A percentile compares a stretch with the other conserved stretches of the same genome.
Evolutionary conservation across 1,140 invertebrate genomes (phyloP).

Genomic region (Brachionus paranguensis): DNA sequence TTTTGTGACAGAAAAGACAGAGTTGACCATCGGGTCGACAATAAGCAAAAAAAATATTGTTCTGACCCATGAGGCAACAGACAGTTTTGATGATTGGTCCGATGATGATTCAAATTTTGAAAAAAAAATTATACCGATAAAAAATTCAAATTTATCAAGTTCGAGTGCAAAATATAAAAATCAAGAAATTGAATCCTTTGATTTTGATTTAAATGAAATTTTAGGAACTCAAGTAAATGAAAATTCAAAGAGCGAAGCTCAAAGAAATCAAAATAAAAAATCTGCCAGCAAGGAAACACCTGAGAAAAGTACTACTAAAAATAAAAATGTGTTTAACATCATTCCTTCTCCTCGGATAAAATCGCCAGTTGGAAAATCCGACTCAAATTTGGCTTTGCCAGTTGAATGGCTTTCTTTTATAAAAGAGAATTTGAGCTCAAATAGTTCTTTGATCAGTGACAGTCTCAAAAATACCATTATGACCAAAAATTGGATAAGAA

Average conservation of each 20-base stretch:
- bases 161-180: neutral
- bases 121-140: neutral
- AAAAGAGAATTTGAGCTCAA: neutral
- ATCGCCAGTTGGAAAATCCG: neutral
- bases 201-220: constrained; percentile 23
- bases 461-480: neutral
- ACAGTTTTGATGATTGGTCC: constrained; percentile 14
- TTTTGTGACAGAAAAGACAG: neutral
- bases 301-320: neutral
- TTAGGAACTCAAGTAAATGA: neutral
- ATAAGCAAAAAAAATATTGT: constrained; percentile 9
- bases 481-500: neutral
- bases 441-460: neutral
- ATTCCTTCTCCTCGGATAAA: neutral
- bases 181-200: neutral
- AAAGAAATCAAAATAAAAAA: neutral
- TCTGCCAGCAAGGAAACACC: neutral
- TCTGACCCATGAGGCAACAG: neutral
- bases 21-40: neutral
- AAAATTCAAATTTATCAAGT: neutral
- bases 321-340: neutral
- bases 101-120: neutral
- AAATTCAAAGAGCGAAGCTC: neutral
- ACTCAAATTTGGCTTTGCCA: neutral
- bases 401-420: neutral